Evolutionary conservation across 2,797 vertebrate species (phyloP).

Genomic region (Sebastes flavidus): DNA sequence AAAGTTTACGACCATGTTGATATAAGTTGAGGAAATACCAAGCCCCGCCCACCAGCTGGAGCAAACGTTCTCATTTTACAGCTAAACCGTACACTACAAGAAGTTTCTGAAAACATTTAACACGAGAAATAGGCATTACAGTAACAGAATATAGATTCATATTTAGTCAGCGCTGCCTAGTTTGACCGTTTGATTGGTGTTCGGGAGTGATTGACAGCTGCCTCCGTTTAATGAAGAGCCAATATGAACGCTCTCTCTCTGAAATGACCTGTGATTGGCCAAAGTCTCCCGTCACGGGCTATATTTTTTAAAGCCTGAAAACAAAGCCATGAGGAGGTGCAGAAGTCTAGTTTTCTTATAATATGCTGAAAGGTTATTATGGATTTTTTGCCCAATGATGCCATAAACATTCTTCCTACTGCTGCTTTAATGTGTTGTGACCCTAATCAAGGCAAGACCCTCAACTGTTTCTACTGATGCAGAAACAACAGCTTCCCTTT

Average conservation of each 20-base stretch:
- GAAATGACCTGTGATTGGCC: not conserved
- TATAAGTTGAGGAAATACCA: no score
- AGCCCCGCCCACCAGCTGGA: no score
- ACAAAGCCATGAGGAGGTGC: not conserved
- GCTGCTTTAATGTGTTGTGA: not conserved
- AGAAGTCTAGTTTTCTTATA: not conserved
- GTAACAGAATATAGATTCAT: not conserved
- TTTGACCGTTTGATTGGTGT: no score
- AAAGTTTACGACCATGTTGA: no score
- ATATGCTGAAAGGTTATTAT: not conserved
- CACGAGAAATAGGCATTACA: not conserved
- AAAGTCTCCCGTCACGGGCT: not conserved
- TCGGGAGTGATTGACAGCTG: no score
- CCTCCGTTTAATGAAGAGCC: no score
- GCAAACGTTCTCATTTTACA: not conserved
- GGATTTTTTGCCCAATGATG: not conserved
- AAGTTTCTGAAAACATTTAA: not conserved
- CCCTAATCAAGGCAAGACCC: not conserved
- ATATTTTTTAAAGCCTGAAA: not conserved
- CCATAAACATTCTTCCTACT: no score
- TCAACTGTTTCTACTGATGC: not conserved
- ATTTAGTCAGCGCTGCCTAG: not conserved
- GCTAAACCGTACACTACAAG: not conserved
- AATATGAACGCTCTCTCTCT: not conserved
- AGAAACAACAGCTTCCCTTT: conserved; percentile 33